Conservation (phyloP, 2,797 vertebrate species). For the Tapirus indicus region DNA sequence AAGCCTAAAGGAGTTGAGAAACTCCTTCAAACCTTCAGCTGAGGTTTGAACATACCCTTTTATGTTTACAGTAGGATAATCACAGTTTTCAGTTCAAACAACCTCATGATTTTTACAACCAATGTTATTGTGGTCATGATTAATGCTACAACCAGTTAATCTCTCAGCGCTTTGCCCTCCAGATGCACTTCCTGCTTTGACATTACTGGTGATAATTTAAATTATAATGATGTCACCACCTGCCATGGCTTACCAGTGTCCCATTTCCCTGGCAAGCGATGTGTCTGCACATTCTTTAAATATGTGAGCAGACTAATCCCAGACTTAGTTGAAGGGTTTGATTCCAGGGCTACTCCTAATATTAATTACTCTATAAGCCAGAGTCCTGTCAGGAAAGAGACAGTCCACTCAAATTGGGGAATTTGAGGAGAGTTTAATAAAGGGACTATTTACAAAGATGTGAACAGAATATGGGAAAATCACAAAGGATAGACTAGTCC, state of each 20-base stretch:
- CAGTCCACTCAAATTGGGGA: not conserved
- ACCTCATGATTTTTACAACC: not conserved
- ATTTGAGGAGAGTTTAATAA: not conserved
- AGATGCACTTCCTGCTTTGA: not conserved
- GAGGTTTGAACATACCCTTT: not conserved
- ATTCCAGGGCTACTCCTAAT: not conserved
- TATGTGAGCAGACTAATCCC: not conserved
- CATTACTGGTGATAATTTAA: not conserved
- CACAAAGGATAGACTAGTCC: not conserved
- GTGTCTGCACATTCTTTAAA: not conserved
- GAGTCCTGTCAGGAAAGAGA: not conserved
- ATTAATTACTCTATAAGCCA: not conserved
- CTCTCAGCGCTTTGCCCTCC: not conserved
- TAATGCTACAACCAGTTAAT: rapidly evolving
- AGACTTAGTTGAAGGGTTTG: not conserved
- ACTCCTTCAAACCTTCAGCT: rapidly evolving
- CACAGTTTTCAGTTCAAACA: not conserved
- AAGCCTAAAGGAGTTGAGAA: not conserved
- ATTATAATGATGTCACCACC: not conserved
- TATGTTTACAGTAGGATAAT: not conserved
- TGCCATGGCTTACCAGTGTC: not conserved
- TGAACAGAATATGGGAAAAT: not conserved
- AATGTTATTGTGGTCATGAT: not conserved
- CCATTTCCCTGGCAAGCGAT: too few relatives aligned
- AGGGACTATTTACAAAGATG: not conserved